Evolutionary conservation across 1,140 invertebrate genomes (phyloP).

Genomic region (Nylanderia fulva): DNA sequence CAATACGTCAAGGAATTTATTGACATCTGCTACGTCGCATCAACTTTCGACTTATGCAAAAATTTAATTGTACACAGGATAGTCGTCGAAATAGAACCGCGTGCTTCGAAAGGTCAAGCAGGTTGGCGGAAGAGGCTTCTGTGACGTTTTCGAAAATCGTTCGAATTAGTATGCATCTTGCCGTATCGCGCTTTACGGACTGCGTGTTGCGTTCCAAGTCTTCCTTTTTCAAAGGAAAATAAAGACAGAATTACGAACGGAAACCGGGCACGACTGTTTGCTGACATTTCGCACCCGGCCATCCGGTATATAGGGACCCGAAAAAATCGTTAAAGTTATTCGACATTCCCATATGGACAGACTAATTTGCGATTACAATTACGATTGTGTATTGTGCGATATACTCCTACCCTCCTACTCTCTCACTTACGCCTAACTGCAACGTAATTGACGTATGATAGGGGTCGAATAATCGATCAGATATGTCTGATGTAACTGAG

Average conservation of each 20-base stretch:
- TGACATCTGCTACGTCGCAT: slow-evolving; percentile 8
- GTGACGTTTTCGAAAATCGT: slow-evolving; percentile 65
- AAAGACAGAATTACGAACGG: slow-evolving; percentile 72
- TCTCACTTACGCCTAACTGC: slow-evolving; percentile 16
- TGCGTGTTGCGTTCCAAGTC: too few relatives aligned
- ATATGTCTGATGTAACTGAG: not conserved
- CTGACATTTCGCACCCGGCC: slow-evolving; percentile 73
- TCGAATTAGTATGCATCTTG: slow-evolving; percentile 82
- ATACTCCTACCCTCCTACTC: not conserved
- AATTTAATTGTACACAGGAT: not conserved
- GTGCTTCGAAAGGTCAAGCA: not conserved
- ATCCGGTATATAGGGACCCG: slow-evolving; percentile 48
- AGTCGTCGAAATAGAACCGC: not conserved
- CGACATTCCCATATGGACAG: slow-evolving; percentile 46
- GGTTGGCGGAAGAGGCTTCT: slow-evolving; percentile 25
- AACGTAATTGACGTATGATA: not conserved
- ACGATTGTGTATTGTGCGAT: slow-evolving; percentile 15
- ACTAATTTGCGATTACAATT: slow-evolving; percentile 4
- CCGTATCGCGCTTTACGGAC: too few relatives aligned
- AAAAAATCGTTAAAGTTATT: slow-evolving; percentile 57
- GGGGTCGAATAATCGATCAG: not conserved
- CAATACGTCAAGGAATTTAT: slow-evolving; percentile 3
- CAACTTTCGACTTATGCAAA: slow-evolving; percentile 13
- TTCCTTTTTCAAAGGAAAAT: slow-evolving; percentile 81
- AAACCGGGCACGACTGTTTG: slow-evolving; percentile 70